Evolutionary conservation across 2,797 vertebrate species (phyloP).

Genomic region (Labeo calbasu): DNA sequence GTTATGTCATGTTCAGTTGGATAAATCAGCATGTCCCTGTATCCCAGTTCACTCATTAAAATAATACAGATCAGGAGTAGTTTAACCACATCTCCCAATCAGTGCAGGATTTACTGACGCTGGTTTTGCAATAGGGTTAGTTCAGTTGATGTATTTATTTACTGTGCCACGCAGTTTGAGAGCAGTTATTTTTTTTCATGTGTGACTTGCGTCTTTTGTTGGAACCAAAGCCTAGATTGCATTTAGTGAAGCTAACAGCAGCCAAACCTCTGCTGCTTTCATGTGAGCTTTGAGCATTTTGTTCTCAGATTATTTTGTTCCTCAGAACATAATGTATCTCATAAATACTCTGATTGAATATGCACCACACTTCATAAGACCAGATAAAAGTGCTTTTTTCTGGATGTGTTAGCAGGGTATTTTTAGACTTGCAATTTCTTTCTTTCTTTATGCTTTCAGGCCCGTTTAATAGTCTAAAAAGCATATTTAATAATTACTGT

Average conservation of each 20-base stretch:
- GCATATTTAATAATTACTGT: background rate
- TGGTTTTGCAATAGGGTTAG: constrained; percentile 8
- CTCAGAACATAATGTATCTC: background rate
- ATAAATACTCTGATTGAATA: background rate
- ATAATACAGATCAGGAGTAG: constrained; percentile 14
- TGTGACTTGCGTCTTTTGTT: background rate
- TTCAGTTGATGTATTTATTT: background rate
- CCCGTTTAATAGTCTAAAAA: background rate
- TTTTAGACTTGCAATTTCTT: background rate
- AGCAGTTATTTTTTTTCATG: background rate
- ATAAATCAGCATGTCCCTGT: constrained; percentile 12
- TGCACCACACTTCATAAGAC: background rate
- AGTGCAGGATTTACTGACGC: constrained; percentile 30
- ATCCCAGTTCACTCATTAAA: constrained; percentile 26
- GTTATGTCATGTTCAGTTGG: constrained; percentile 53
- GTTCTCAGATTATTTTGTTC: background rate
- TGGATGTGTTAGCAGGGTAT: background rate
- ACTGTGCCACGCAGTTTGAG: background rate
- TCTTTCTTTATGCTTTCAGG: background rate
- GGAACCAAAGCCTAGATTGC: background rate
- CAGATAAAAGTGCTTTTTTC: background rate
- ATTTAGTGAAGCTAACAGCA: constrained; percentile 11
- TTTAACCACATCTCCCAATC: constrained; percentile 14
- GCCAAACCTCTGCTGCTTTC: constrained; percentile 7
- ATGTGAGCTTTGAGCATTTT: background rate